phyloP scores from a whole-genome alignment of 2,797 vertebrate genomes.

The Sebastes ruberrimus region DNA sequence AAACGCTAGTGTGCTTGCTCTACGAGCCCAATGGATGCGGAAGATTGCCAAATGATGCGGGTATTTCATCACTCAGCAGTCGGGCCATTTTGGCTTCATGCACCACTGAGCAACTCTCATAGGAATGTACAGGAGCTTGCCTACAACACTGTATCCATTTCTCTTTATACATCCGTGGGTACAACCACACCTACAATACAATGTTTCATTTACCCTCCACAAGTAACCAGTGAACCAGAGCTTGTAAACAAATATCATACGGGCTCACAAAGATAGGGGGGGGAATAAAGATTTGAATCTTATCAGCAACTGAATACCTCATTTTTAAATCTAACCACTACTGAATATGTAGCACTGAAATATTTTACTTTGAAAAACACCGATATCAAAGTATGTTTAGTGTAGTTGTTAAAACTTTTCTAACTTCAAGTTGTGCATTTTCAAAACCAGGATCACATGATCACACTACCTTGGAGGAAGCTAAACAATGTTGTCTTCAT shows the following conservation, averaged over 20 bases:
- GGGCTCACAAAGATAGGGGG: background rate
- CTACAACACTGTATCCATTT: too few species aligned
- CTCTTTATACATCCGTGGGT: too few species aligned
- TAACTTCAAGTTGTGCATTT: too few species aligned
- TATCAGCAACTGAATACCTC: accelerated
- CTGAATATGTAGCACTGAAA: background rate
- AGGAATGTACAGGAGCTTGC: too few species aligned
- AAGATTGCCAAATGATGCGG: too few species aligned
- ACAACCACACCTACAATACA: background rate
- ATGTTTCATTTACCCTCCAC: background rate
- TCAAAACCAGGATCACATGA: background rate
- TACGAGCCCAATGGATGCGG: too few species aligned
- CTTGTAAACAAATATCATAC: background rate
- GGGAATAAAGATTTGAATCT: background rate
- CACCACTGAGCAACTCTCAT: too few species aligned
- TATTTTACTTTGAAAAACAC: background rate
- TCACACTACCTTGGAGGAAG: background rate
- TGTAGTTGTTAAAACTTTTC: background rate
- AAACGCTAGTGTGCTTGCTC: too few species aligned
- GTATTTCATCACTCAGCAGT: too few species aligned
- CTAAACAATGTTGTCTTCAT: background rate
- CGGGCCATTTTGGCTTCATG: too few species aligned
- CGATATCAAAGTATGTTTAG: background rate
- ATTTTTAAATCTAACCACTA: background rate
- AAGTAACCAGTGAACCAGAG: background rate